These are phyloP conservation scores for Callipepla californica DNA, from an alignment of 2,113 vertebrate species.

Conservation along the genomic window DNA sequence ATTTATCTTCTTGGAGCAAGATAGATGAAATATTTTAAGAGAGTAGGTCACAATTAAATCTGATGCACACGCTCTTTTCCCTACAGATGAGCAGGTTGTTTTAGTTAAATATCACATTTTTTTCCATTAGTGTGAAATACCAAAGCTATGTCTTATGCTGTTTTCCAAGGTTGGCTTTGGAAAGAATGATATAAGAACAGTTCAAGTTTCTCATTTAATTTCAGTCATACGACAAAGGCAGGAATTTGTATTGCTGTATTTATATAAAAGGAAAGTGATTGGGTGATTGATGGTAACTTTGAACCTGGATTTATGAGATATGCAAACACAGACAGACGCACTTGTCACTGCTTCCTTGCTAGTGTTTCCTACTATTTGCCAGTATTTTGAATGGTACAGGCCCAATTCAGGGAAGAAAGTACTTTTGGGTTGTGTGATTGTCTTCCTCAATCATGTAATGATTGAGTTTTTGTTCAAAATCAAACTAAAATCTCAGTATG, in stretches of 20 bases:
- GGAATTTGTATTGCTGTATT: neutral
- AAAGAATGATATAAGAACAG: conserved; percentile 21
- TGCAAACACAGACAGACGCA: neutral
- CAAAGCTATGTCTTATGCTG: conserved; percentile 31
- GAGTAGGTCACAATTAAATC: conserved; percentile 25
- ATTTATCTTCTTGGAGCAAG: conserved; percentile 30
- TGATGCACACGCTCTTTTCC: neutral
- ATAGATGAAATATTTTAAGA: conserved; percentile 23
- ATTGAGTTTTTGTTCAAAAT: neutral
- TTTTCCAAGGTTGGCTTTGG: conserved; percentile 28
- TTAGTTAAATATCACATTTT: conserved; percentile 25
- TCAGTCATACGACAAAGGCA: neutral
- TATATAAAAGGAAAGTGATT: neutral
- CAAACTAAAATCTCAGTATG: neutral
- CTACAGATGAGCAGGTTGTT: conserved; percentile 39
- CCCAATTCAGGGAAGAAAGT: neutral
- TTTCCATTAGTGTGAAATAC: conserved; percentile 40
- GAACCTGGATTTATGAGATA: neutral
- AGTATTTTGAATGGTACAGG: neutral
- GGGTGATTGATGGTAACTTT: neutral
- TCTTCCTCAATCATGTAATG: neutral
- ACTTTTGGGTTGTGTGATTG: neutral
- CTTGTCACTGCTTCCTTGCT: neutral
- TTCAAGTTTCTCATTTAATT: conserved; percentile 16
- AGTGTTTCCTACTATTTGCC: neutral